These are phyloP conservation scores for Chaetogeoica ovagalla DNA, from an alignment of 2,888 invertebrate genomes.

Conservation along the genomic window DNA sequence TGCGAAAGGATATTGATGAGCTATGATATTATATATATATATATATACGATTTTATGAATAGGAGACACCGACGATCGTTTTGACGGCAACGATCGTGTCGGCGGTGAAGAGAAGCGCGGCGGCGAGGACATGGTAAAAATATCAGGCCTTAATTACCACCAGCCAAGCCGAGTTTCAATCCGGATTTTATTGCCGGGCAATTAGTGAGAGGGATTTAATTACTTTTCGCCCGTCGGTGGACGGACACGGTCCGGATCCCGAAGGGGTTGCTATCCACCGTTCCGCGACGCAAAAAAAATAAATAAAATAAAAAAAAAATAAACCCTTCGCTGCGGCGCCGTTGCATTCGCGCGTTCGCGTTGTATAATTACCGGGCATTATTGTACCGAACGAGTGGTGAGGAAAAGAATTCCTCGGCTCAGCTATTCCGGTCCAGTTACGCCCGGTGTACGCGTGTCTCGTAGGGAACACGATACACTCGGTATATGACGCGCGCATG, in stretches of 20 bases:
- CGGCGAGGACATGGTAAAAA: slow-evolving; percentile 16
- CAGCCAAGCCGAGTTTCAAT: slow-evolving; percentile 47
- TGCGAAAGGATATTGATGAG: slow-evolving; percentile 42
- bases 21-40: slow-evolving; percentile 43
- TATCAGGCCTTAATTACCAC: slow-evolving; percentile 49
- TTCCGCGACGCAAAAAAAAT: neutral
- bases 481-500: no score
- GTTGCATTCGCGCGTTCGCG: no score
- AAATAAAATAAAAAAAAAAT: no score
- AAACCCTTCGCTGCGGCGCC: no score
- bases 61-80: neutral
- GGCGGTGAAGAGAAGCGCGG: neutral
- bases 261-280: slow-evolving; percentile 12
- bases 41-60: slow-evolving; percentile 29
- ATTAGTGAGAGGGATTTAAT: slow-evolving; percentile 52
- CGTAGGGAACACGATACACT: no score
- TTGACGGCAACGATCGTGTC: neutral
- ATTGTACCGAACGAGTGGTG: slow-evolving; percentile 42
- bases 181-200: slow-evolving; percentile 53
- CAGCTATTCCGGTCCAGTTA: neutral
- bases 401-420: neutral
- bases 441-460: neutral
- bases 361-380: slow-evolving; percentile 47
- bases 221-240: slow-evolving; percentile 27
- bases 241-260: slow-evolving; percentile 7